Percentiles rank a stretch among this genome's conserved stretches.
These are phyloP conservation scores for Sebastes nivosus DNA, from an alignment of 2,797 vertebrate species.

Conservation along the genomic window DNA sequence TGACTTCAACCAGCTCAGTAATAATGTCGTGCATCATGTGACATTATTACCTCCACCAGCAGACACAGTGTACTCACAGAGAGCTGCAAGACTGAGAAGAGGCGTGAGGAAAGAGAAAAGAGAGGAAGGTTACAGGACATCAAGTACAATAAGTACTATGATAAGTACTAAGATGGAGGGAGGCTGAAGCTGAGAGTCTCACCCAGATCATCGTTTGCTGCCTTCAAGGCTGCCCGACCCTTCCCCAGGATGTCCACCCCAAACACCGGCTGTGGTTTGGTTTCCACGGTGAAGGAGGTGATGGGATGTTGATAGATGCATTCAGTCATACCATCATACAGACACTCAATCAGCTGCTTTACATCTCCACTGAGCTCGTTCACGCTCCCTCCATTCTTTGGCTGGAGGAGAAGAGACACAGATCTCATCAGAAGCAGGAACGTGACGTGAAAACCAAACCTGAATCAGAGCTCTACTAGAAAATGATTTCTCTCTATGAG, in stretches of 20 bases:
- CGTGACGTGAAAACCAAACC: background rate
- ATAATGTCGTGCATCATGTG: conserved; percentile 72
- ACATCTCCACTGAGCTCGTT: conserved; percentile 55
- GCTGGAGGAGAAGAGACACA: conserved; percentile 34
- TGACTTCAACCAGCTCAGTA: conserved; percentile 69
- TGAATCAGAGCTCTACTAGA: background rate
- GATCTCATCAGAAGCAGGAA: background rate
- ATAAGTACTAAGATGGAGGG: background rate
- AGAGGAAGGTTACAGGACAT: background rate
- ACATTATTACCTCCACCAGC: conserved; percentile 36
- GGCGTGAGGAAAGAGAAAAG: background rate
- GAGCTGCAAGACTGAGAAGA: conserved; percentile 31
- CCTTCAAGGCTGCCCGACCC: conserved; percentile 85
- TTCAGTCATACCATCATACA: conserved; percentile 91
- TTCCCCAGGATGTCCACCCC: conserved; percentile 85
- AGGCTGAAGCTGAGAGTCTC: conserved; percentile 4
- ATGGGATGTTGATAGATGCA: conserved; percentile 87
- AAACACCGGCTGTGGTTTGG: conserved; percentile 77
- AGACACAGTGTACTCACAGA: conserved; percentile 50
- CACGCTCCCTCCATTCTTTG: conserved; percentile 21
- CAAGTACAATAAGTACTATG: too few species aligned
- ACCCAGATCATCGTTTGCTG: conserved; percentile 88
- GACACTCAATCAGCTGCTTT: conserved; percentile 70
- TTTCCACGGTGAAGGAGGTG: conserved; percentile 80
- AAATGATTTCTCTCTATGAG: background rate